A percentile compares a stretch with the other conserved stretches of the same genome.
phyloP scores from a whole-genome alignment of 1,140 invertebrate species.

The Pantala flavescens region DNA sequence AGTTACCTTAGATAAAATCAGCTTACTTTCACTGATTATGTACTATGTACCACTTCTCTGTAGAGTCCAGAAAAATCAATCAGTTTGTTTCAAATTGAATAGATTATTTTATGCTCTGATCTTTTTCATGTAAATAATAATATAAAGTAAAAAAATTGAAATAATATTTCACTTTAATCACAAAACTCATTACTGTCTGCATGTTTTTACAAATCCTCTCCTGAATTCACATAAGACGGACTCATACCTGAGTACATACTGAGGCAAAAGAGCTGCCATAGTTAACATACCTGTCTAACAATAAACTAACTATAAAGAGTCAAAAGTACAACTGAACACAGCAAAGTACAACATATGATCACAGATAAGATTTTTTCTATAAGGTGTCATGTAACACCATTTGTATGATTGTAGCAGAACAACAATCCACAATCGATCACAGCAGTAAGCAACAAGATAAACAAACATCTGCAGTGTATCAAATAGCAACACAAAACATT shows the following conservation, averaged over 20 bases:
- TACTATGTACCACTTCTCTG: too few relatives aligned
- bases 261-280: neutral
- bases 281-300: neutral
- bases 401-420: neutral
- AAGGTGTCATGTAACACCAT: neutral
- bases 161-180: too few relatives aligned
- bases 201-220: too few relatives aligned
- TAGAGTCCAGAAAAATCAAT: too few relatives aligned
- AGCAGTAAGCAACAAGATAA: neutral
- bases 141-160: too few relatives aligned
- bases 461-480: neutral
- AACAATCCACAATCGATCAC: constrained; percentile 2
- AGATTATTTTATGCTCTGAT: too few relatives aligned
- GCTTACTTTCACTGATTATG: too few relatives aligned
- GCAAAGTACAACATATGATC: neutral
- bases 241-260: neutral
- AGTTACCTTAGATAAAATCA: too few relatives aligned
- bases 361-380: neutral
- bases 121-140: too few relatives aligned
- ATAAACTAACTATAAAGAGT: neutral
- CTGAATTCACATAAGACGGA: neutral
- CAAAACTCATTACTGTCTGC: too few relatives aligned
- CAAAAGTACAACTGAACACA: neutral
- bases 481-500: neutral
- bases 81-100: too few relatives aligned